Percentiles rank a stretch among this genome's conserved stretches.
phyloP scores from a whole-genome alignment of 2,888 invertebrate species.

The Patella ulyssiponensis region DNA sequence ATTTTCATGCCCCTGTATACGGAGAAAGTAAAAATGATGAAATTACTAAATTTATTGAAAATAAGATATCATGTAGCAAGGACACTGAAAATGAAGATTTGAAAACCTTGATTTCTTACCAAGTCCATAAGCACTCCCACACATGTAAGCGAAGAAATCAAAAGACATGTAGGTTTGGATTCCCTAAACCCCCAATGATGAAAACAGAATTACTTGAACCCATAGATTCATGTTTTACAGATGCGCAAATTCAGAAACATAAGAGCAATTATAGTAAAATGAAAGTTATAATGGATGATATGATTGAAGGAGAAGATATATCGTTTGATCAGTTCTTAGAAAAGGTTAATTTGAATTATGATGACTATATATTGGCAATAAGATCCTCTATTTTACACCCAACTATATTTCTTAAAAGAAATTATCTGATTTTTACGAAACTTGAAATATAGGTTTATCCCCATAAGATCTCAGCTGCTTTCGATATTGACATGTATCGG shows the following conservation, averaged over 20 bases:
- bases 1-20: conserved; percentile 43
- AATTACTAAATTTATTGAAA: conserved; percentile 32
- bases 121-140: conserved; percentile 33
- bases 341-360: too few relatives aligned
- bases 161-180: conserved; percentile 12
- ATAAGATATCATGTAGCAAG: conserved; percentile 29
- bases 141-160: conserved; percentile 24
- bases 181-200: conserved; percentile 15
- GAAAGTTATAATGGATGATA: too few relatives aligned
- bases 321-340: too few relatives aligned
- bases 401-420: too few relatives aligned
- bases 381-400: too few relatives aligned
- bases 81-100: conserved; percentile 31
- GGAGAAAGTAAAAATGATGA: conserved; percentile 33
- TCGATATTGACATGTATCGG: too few relatives aligned
- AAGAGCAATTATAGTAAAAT: too few relatives aligned
- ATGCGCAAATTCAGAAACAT: too few relatives aligned
- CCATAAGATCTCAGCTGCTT: not conserved
- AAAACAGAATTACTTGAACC: conserved; percentile 10
- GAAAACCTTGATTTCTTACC: conserved; percentile 22
- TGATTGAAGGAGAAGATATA: too few relatives aligned
- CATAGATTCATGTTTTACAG: not conserved
- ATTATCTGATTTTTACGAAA: too few relatives aligned
- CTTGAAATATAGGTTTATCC: too few relatives aligned
- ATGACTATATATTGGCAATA: too few relatives aligned